A percentile compares a stretch with the other conserved stretches of the same genome.
These are phyloP conservation scores for Drosophila histrio DNA, from an alignment of 2,888 invertebrate genomes.

Conservation along the genomic window DNA sequence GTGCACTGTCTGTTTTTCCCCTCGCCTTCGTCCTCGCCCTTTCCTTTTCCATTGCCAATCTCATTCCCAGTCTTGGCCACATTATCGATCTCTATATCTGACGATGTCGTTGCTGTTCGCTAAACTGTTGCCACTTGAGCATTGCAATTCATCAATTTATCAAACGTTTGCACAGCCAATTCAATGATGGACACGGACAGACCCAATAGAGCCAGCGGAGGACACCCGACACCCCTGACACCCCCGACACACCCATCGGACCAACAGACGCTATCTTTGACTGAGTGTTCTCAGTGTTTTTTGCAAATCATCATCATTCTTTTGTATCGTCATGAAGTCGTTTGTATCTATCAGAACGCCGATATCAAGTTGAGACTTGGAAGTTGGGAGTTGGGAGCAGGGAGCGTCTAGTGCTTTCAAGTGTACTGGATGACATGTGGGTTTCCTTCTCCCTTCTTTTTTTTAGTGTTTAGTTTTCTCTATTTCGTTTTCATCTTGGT, in stretches of 20 bases:
- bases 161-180: conserved; percentile 76
- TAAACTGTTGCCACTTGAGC: conserved; percentile 80
- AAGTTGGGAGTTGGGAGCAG: conserved; percentile 15
- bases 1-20: not conserved
- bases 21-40: not conserved
- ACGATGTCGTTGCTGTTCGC: conserved; percentile 43
- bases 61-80: conserved; percentile 1
- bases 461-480: conserved; percentile 28
- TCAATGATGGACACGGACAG: conserved; percentile 50
- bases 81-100: conserved; percentile 54
- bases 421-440: conserved; percentile 69
- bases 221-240: not conserved
- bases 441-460: conserved; percentile 39
- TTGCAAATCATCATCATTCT: conserved; percentile 73
- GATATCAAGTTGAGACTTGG: conserved; percentile 35
- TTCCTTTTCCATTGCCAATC: not conserved
- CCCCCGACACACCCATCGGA: not conserved
- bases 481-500: conserved; percentile 18
- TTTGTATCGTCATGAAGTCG: conserved; percentile 75
- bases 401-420: conserved; percentile 57
- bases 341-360: conserved; percentile 71
- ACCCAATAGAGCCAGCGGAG: conserved; percentile 8
- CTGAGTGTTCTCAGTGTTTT: conserved; percentile 34
- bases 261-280: conserved; percentile 36
- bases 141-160: conserved; percentile 76